These are phyloP conservation scores for Sternarchorhynchus goeldii DNA, from an alignment of 2,797 vertebrate genomes.

Conservation along the genomic window DNA sequence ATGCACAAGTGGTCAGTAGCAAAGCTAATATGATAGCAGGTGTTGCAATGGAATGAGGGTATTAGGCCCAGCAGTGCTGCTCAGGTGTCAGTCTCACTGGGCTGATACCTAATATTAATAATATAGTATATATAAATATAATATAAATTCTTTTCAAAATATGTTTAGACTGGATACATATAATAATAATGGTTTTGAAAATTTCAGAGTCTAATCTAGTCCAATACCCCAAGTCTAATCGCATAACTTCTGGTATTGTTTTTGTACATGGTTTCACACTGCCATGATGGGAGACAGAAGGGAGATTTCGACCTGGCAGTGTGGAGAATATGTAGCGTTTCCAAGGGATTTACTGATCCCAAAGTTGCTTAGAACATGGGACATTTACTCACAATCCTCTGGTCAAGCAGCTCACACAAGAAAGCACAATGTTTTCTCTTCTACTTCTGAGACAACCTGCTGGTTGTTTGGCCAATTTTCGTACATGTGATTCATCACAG, in stretches of 20 bases:
- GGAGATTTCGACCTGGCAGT: constrained; percentile 42
- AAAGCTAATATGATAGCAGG: too few relatives aligned
- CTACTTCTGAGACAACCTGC: not conserved
- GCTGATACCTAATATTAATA: too few relatives aligned
- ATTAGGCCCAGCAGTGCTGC: too few relatives aligned
- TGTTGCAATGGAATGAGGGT: too few relatives aligned
- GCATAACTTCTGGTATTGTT: not conserved
- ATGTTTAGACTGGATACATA: not conserved
- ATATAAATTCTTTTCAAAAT: not conserved
- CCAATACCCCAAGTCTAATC: not conserved
- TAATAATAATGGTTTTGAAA: not conserved
- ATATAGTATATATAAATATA: too few relatives aligned
- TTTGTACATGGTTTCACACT: constrained; percentile 45
- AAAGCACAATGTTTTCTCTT: not conserved
- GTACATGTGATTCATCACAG: not conserved
- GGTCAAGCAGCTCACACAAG: not conserved
- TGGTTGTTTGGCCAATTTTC: not conserved
- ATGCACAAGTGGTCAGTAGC: too few relatives aligned
- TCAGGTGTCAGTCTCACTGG: constrained; percentile 45
- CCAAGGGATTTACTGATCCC: constrained; percentile 1
- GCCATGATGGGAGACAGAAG: constrained; percentile 41
- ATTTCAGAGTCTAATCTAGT: not conserved
- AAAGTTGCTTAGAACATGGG: not conserved
- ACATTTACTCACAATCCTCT: not conserved
- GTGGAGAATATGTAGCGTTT: constrained; percentile 11